Conservation (phyloP, 2,797 vertebrate species). For the Gallinago nigripennis region DNA sequence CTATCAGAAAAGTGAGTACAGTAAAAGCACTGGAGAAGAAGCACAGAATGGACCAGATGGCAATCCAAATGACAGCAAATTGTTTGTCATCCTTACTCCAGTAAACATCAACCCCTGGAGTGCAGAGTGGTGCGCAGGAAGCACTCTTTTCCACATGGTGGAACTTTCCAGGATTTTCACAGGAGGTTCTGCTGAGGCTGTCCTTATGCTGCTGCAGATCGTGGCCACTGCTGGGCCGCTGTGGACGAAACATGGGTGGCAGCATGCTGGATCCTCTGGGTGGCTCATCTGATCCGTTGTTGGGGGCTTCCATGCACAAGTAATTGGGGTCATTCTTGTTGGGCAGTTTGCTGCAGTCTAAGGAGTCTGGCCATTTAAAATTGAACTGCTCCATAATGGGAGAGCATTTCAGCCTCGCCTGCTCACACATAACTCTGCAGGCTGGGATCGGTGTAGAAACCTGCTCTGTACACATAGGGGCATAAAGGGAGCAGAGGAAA, state of each 20-base stretch:
- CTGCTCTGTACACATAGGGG: slow-evolving; percentile 98
- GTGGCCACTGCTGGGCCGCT: slow-evolving; percentile 78
- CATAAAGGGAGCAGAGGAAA: slow-evolving; percentile 96
- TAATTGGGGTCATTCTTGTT: slow-evolving; percentile 97
- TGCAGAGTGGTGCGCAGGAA: slow-evolving; percentile 92
- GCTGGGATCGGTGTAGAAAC: slow-evolving; percentile 96
- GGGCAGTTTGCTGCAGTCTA: slow-evolving; percentile 92
- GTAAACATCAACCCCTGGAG: slow-evolving; percentile 92
- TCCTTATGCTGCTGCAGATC: slow-evolving; percentile 77
- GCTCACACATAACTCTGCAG: slow-evolving; percentile 95
- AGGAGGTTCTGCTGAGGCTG: slow-evolving; percentile 75
- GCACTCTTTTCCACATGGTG: slow-evolving; percentile 95
- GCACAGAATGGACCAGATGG: slow-evolving; percentile 94
- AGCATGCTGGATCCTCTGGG: slow-evolving; percentile 88
- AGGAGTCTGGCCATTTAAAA: slow-evolving; percentile 93
- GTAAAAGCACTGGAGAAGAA: slow-evolving; percentile 97
- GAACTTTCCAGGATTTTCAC: slow-evolving; percentile 92
- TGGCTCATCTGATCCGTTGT: slow-evolving; percentile 90
- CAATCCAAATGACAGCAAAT: slow-evolving; percentile 93
- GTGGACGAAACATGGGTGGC: slow-evolving; percentile 88
- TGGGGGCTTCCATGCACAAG: slow-evolving; percentile 98
- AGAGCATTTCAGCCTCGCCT: slow-evolving; percentile 91
- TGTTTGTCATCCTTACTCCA: slow-evolving; percentile 95
- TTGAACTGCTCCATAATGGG: slow-evolving; percentile 95
- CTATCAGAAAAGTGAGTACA: slow-evolving; percentile 94